Evolutionary conservation across 2,113 vertebrate genomes (phyloP), one percentile per base, ranked within the genome.

Genomic region (Galemys pyrenaicus): DNA sequence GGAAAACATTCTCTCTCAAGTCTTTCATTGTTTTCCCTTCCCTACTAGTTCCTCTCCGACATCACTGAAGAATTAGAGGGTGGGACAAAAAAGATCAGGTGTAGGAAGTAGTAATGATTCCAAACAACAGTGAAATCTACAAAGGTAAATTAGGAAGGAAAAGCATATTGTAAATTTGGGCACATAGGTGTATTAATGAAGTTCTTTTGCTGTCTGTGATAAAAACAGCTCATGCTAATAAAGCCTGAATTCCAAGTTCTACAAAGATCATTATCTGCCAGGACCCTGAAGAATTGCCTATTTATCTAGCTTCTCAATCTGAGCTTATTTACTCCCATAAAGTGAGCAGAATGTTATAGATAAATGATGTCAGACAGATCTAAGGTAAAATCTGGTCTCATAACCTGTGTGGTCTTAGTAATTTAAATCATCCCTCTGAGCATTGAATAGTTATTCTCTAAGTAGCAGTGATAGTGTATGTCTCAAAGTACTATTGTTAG

Each of bases 361-460:
- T 41, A 87, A 74, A 68, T 70, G 24, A 39, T 77, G 22, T 68
- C 68, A 94, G 32, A 73, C 74, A 86, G 51, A 74, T 6, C 11
- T 87, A 91, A 58, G 30, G 60, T 87, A 28, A 95, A 92, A 75
- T 68, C 9, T 68, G 32, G n/a, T 44, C 39, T 9, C 13, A 75
- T 75, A 82, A 15, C 1, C 20, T 65, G 2, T 75, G 22, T 67
- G 39, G 58, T 58, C 51, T 51, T 26, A 67, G 71, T 41, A 85
- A 51, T 56, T 73, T 86, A 64, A 86, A 46, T 80, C 30, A 64
- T 10, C n/a, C 87, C 41, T 74, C 88, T 91, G n/a, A 91, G 58
- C 35, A 74, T 91, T 91, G 65, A n/a, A 75, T 93, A 73, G 46
- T 46, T 78, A 81, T 22, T 15, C 16, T 94, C n/a, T 91, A 81